These are phyloP conservation scores for Octomys mimax DNA, from an alignment of 2,797 vertebrate genomes.

Conservation along the genomic window DNA sequence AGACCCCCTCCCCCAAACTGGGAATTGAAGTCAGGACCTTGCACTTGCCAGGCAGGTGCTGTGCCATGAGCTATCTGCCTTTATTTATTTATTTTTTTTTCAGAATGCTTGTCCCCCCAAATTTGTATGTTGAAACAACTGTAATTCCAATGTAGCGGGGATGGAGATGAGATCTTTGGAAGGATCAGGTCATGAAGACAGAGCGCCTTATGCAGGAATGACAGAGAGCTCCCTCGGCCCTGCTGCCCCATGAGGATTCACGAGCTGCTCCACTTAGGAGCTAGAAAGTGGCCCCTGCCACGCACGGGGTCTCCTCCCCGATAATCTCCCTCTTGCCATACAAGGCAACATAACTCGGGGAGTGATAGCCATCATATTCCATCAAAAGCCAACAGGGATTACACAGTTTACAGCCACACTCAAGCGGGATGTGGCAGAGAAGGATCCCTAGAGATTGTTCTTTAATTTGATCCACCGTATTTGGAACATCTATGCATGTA, in stretches of 20 bases:
- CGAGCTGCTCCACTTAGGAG: not conserved
- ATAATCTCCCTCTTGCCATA: not conserved
- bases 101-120: not conserved
- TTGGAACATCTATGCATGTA: fast-evolving
- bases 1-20: too few relatives aligned
- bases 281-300: not conserved
- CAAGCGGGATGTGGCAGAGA: not conserved
- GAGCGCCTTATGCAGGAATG: not conserved
- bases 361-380: not conserved
- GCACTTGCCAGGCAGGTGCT: too few relatives aligned
- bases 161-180: not conserved
- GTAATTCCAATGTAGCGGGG: not conserved
- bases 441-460: not conserved
- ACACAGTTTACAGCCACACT: not conserved
- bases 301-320: not conserved
- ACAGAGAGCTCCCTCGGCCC: not conserved
- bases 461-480: too few relatives aligned
- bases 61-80: too few relatives aligned
- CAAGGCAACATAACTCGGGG: not conserved
- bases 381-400: not conserved
- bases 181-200: not conserved
- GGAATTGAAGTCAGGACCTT: too few relatives aligned
- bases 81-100: too few relatives aligned
- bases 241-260: not conserved
- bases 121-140: not conserved